Evolutionary conservation across 2,888 invertebrate genomes (phyloP).

Genomic region (Hemistola chrysoprasaria): DNA sequence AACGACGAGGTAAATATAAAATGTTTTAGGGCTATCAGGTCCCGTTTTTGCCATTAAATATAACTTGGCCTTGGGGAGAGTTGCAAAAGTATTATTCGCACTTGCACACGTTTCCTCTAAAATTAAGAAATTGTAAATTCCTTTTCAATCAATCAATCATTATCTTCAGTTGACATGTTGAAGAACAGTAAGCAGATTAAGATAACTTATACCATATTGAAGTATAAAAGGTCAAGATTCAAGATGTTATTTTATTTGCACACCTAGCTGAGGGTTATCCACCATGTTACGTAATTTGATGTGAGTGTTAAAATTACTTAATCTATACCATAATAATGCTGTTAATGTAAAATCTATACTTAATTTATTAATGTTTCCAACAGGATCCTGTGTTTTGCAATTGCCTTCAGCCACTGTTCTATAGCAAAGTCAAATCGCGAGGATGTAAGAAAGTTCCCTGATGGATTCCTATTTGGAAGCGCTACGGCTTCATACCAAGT

Average conservation of each 20-base stretch:
- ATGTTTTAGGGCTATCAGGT: no score
- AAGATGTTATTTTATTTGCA: not conserved
- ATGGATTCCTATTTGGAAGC: constrained; percentile 46
- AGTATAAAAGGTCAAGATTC: constrained; percentile 4
- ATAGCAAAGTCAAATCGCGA: constrained; percentile 18
- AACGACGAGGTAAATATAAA: no score
- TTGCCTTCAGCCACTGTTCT: constrained; percentile 18
- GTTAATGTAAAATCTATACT: no score
- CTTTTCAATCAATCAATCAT: not conserved
- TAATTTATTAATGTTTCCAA: not conserved
- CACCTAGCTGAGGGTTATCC: not conserved
- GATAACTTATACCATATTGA: constrained; percentile 1
- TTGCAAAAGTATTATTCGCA: no score
- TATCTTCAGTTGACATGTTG: constrained; percentile 3
- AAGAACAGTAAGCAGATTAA: constrained; percentile 1
- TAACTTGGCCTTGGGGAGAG: no score
- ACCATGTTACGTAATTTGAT: constrained; percentile 13
- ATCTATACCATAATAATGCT: no score
- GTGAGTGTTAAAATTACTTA: constrained; percentile 11
- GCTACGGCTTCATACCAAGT: constrained; percentile 75
- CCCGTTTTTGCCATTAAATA: no score
- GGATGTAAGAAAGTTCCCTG: constrained; percentile 40
- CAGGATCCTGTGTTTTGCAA: constrained; percentile 17
- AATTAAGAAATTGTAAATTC: no score
- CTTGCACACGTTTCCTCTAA: no score